Base-by-base conservation (phyloP, 2,113 vertebrate genomes). In the Arvicanthis niloticus region DNA sequence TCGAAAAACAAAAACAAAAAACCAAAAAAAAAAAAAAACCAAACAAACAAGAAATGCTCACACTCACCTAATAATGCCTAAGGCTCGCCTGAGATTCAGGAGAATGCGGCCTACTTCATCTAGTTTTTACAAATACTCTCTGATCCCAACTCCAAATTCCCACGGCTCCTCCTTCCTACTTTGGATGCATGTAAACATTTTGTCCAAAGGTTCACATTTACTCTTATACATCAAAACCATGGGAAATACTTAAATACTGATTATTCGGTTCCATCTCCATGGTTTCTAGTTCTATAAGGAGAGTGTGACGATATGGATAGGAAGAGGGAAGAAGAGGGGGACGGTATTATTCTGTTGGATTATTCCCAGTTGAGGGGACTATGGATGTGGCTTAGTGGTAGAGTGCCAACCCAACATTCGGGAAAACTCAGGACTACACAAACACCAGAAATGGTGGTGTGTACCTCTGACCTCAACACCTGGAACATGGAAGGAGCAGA, bases 221-320 rank as follows among this genome's bases (percentile, higher is more conserved):
- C 24, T 42, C 31, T 42, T 84, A 88, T 3, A 70, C 48, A 91
- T 73, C n/a, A 86, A 89, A 77, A 80, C 22, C 62, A 65, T 45
- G 40, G 51, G 40, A 26, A 84, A 45, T 68, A 65, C 21, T 0
- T 6, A 73, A 80, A 90, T 73, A 91, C 4, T 58, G 72, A 88
- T 91, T 84, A 88, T 67, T 26, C 95, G 45, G 1, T 89, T 93
- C 72, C 13, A 51, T 62, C 34, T 91, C 53, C 34, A 93, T 45
- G 94, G 34, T 96, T 92, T 90, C 51, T 94, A 89, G 80, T 91
- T 91, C 62, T 89, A 34, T 73, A 97, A 16, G 45, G 68, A 84
- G 88, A 85, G 15, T 70, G 10, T 81, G 91, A 95, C 90, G 22
- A 7, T 40, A 2, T 68, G 22, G 26, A 34, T 31, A 42, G 40